Evolutionary conservation across 2,888 invertebrate species (phyloP), one percentile per base, ranked within the genome.

Genomic region (Drosophila leonis): DNA sequence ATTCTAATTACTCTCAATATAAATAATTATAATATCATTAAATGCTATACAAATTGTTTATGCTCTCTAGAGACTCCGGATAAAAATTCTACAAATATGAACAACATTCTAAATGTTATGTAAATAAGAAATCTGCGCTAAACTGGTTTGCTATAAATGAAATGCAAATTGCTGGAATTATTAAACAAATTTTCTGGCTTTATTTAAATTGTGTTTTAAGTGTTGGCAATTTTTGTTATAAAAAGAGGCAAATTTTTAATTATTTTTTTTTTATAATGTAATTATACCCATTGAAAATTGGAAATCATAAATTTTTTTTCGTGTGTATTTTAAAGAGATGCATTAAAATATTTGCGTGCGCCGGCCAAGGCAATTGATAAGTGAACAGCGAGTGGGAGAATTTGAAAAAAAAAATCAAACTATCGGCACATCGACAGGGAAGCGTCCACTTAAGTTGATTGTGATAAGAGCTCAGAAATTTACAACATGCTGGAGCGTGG

Each of bases 401-500:
- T 3, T 24, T 12, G 2, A 24, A 39, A 13, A 18, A n/a, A 12
- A n/a, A 18, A 9, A 18, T 10, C 1, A 18, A 57, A 41, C 8
- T 20, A 31, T 64, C 44, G 48, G 18, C 55, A 48, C 42, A 63
- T 63, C 48, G 76, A 65, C 60, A 65, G 52, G 75, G 46, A 33
- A 24, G 33, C 65, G 51, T 52, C 18, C 65, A 61, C 33, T 59
- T 13, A 46, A 60, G 24, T 48, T 56, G 31, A 68, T 63, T 60
- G 13, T 80, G 84, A 84, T 88, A 84, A 85, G 73, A 65, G 42
- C 24, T n/a, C 35, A 41, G 9, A 57, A 72, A 75, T 72, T 72
- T 75, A 72, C 70, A 75, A 75, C 29, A 55, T 49, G 18, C 20
- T 56, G 29, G 70, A 80, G 82, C 80, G 79, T 73, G 79, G 79